Conservation (phyloP, 2,888 invertebrate genomes). For the Mechanitis messenoides region DNA sequence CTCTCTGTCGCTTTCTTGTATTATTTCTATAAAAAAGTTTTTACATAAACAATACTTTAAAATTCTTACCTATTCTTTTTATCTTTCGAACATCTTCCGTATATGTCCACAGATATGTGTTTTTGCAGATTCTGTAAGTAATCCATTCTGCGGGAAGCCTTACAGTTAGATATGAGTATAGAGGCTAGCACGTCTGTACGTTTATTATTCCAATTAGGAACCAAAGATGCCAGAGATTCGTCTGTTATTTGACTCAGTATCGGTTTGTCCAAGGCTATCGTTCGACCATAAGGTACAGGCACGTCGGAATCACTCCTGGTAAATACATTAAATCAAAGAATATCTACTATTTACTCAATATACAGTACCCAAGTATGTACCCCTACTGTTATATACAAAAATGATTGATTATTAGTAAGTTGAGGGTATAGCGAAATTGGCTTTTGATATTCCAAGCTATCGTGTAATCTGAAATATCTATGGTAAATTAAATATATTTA, state of each 20-base stretch:
- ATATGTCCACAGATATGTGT: slow-evolving; percentile 76
- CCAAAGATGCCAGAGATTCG: slow-evolving; percentile 34
- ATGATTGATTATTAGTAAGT: background rate
- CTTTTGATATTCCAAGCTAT: background rate
- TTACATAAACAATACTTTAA: background rate
- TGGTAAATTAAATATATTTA: too few relatives aligned
- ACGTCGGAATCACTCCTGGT: slow-evolving; percentile 79
- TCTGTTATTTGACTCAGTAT: slow-evolving; percentile 21
- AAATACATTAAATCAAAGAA: slow-evolving; percentile 26
- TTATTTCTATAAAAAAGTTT: background rate
- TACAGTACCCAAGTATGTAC: too few relatives aligned
- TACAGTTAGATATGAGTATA: slow-evolving; percentile 78
- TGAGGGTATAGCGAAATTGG: background rate
- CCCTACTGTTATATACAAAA: too few relatives aligned
- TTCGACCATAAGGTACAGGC: slow-evolving; percentile 81
- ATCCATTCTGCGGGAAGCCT: slow-evolving; percentile 62
- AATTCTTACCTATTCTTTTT: slow-evolving; percentile 34
- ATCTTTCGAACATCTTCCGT: slow-evolving; percentile 71
- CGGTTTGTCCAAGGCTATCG: slow-evolving; percentile 46
- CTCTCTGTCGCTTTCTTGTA: too few relatives aligned
- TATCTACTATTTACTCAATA: background rate
- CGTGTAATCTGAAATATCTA: too few relatives aligned
- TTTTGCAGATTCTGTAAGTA: slow-evolving; percentile 75
- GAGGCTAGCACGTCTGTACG: slow-evolving; percentile 64
- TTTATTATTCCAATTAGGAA: slow-evolving; percentile 65